Conservation (phyloP, 1,140 invertebrate species). For the Drosophila hydei region DNA sequence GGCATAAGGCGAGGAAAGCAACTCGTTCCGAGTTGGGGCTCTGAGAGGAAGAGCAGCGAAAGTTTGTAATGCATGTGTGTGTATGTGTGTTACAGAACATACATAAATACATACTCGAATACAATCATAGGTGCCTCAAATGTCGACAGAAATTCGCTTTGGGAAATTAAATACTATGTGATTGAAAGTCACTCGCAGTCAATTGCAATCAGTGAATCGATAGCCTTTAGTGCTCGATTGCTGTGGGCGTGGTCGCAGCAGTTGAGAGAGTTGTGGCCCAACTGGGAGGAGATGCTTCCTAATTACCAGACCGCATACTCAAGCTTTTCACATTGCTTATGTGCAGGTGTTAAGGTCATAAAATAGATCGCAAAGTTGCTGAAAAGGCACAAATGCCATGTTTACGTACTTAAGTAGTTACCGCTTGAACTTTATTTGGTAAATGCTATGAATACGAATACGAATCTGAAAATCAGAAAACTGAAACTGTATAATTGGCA, state of each 20-base stretch:
- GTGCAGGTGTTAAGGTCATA: neutral
- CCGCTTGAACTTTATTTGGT: neutral
- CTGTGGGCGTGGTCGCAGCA: conserved; percentile 29
- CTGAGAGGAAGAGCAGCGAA: neutral
- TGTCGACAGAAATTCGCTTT: conserved; percentile 62
- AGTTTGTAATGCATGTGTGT: neutral
- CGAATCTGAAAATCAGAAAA: neutral
- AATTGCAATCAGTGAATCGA: conserved; percentile 52
- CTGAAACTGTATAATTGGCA: neutral
- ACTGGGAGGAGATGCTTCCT: conserved; percentile 36
- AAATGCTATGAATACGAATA: neutral
- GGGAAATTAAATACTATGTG: conserved; percentile 68
- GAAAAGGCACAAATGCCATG: neutral
- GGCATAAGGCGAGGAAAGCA: conserved; percentile 28
- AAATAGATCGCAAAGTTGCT: neutral
- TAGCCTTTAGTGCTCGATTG: conserved; percentile 30
- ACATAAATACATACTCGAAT: conserved; percentile 1
- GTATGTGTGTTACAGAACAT: neutral
- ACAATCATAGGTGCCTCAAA: conserved; percentile 17
- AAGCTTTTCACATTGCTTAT: conserved; percentile 16
- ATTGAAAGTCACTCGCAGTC: conserved; percentile 52
- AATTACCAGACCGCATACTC: conserved; percentile 46
- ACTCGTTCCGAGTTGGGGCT: neutral
- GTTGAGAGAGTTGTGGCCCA: conserved; percentile 41
- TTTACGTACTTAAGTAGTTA: neutral